A percentile compares a stretch with the other conserved stretches of the same genome.
Evolutionary conservation across 2,888 invertebrate species (phyloP).

Genomic region (Marasmarcha lunaedactyla): DNA sequence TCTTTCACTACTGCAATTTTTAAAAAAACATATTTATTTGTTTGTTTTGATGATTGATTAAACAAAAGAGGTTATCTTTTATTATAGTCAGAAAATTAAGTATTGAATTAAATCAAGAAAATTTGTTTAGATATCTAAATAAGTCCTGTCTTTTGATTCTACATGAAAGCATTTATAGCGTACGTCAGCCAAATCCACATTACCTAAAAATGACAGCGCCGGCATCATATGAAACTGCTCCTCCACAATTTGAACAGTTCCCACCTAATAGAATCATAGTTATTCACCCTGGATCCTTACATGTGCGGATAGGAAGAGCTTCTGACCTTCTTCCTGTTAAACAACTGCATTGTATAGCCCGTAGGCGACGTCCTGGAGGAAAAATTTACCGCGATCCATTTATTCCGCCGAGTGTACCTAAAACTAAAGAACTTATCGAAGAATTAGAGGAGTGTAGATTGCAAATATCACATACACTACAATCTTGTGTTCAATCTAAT

Average conservation of each 20-base stretch:
- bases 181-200: no score
- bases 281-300: conserved; percentile 94
- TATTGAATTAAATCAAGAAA: no score
- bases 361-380: conserved; percentile 71
- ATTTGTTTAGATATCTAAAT: no score
- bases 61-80: no score
- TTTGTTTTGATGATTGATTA: no score
- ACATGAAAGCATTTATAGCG: no score
- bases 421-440: conserved; percentile 76
- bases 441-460: conserved; percentile 88
- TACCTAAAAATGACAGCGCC: conserved; percentile 53
- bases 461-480: conserved; percentile 87
- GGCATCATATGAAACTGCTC: conserved; percentile 39
- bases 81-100: no score
- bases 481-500: conserved; percentile 86
- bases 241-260: conserved; percentile 71
- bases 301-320: conserved; percentile 90
- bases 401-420: conserved; percentile 73
- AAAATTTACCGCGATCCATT: conserved; percentile 73
- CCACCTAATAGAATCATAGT: conserved; percentile 88
- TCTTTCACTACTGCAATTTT: no score
- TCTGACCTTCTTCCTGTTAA: conserved; percentile 90
- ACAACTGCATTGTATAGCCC: conserved; percentile 87
- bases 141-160: no score
- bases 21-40: no score